Percentiles rank a stretch among this genome's conserved stretches.
Evolutionary conservation across 2,113 vertebrate species (phyloP).

Genomic region (Pungitius pungitius): DNA sequence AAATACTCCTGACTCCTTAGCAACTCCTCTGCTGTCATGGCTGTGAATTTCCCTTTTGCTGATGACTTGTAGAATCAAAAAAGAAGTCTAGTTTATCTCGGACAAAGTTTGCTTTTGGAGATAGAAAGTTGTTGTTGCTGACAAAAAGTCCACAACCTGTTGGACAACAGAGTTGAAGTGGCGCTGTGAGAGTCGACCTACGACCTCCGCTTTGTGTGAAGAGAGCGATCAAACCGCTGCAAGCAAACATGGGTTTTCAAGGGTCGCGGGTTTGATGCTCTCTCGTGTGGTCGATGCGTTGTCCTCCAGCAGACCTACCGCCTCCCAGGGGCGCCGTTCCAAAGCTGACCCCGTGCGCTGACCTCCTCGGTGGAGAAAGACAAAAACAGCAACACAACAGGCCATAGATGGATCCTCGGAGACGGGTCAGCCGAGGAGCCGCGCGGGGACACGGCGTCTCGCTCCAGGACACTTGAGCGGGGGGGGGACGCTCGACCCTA

Average conservation of each 20-base stretch:
- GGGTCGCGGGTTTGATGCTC: conserved; percentile 24
- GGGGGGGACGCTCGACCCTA: background rate
- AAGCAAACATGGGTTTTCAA: conserved; percentile 17
- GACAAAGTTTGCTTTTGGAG: conserved; percentile 32
- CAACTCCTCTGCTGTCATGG: background rate
- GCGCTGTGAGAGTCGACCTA: background rate
- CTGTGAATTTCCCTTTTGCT: conserved; percentile 22
- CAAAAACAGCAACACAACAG: background rate
- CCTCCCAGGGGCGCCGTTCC: conserved; percentile 50
- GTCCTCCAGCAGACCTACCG: conserved; percentile 40
- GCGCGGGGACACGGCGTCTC: conserved; percentile 39
- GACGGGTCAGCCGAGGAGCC: conserved; percentile 47
- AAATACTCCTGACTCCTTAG: background rate
- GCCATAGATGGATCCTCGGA: conserved; percentile 28
- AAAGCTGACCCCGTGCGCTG: conserved; percentile 45
- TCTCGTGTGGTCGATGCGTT: conserved; percentile 3
- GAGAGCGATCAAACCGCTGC: background rate
- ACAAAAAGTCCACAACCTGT: conserved; percentile 18
- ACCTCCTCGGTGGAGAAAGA: conserved; percentile 28
- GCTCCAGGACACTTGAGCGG: conserved; percentile 63
- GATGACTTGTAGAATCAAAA: conserved; percentile 8
- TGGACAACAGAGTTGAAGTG: conserved; percentile 10
- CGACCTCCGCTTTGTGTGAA: conserved; percentile 21
- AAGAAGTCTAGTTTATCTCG: background rate
- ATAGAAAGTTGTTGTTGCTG: conserved; percentile 12